Evolutionary conservation across 2,113 vertebrate genomes (phyloP), one percentile per base, ranked within the genome.

Genomic region (Psittacula cyanocephala): DNA sequence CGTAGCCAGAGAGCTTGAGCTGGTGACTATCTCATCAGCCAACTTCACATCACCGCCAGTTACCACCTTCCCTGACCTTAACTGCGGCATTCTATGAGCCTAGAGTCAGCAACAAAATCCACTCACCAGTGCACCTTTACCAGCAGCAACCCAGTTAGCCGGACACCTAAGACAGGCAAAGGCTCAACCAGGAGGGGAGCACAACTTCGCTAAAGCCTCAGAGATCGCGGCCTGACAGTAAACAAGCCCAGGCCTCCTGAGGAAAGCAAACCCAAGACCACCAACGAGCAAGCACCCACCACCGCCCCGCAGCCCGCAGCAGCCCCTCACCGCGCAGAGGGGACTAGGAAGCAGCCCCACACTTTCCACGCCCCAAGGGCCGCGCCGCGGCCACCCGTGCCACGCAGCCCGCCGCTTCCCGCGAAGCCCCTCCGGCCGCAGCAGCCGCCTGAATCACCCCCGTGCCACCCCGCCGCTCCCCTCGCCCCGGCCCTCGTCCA

Each of bases 41-140:
- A 0, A 27, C 50, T 41, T 10, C 74, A 17, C 64, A 46, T 53
- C 13, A 2, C 29, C 20, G 29, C 4, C 46, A 14, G 46, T 11
- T 14, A 83, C 50, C 43, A 79, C 31, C 2, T 69, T 95, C 17
- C 92, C 74, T 13, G 94, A 94, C 59, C 94, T 91, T 89, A 96
- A 71, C 37, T 17, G 89, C 1, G 33, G 91, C 96, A 97, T 96
- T 16, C 14, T 5, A 22, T 19, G 2, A 29, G 10, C 9, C 8
- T 53, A 59, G 9, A 28, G 10, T 37, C 8, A 19, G 16, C 29
- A 18, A 19, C 41, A 31, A 22, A 19, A 62, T 4, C 18, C 22
- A 1, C 69, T 55, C 18, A 3, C 20, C 29, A 13, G 24, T 0
- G 9, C 20, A 8, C 25, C 16, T 20, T 11, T 10, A 70, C 3